Evolutionary conservation across 2,888 invertebrate species (phyloP), one percentile per base, ranked within the genome.

Genomic region (Pseudococcus viburni): DNA sequence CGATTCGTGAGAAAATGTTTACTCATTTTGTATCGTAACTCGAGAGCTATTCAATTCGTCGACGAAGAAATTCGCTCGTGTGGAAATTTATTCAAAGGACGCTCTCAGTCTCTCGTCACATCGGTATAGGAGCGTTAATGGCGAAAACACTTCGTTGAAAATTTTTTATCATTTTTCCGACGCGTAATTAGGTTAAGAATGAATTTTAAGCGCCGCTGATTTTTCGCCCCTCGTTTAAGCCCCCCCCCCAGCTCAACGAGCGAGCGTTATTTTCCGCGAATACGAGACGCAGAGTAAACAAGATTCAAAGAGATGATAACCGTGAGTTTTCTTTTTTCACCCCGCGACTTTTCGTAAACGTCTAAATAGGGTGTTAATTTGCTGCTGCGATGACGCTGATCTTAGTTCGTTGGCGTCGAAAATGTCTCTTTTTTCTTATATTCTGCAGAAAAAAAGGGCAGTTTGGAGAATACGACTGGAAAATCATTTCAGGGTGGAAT

Each of bases 101-200:
- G 26, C 26, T 33, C 26, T 33, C 26, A 55, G 12, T 5, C 12
- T 55, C 55, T 12, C 55, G 15, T 55, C 55, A 5, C 12, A 17
- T 12, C 17, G 55, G 17, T 17, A 55, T 55, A 59, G 6, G 19
- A 73, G 33, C n/a, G 68, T 73, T 73, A 73, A 73, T 15, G 68
- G 33, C 26, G 68, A 73, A 12, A 59, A 59, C 33, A 73, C 68
- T 73, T 33, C 68, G 22, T 11, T 64, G 33, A 26, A 73, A 73
- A 73, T 73, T 73, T 73, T 73, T 73, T 12, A 73, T 33, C 68
- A 73, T 73, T 73, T 73, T 73, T 73, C 68, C 68, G 68, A 33
- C 68, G 26, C 68, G 15, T 73, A 73, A 73, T 73, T 73, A 73
- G 68, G 68, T 73, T 73, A 73, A 73, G 68, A 73, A 73, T 73